Evolutionary conservation across 64 coral and sea anemone species (phyloP), one percentile per base, ranked within the genome.

Genomic region (Montipora cactus): DNA sequence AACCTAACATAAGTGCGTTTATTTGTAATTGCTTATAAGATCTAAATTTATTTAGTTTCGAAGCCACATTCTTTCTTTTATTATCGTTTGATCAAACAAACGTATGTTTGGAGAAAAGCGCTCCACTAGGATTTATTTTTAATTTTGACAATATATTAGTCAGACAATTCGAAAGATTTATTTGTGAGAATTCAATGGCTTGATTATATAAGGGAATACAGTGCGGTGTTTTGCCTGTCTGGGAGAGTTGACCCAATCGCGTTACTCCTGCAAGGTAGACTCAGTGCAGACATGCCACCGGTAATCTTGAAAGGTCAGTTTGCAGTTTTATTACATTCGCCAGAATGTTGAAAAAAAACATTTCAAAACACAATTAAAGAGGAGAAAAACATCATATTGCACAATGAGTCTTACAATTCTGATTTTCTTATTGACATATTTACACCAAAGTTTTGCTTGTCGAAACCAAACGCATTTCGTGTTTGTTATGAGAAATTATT

Each of bases 1-100:
- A 0, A 1, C 70, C 71, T 86, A 71, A 86, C 82, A 86, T 86
- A 72, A 69, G 47, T 22, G 16, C 46, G 47, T 21, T 86, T 67
- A 19, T 64, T 71, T 22, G 44, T 71, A 49, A 86, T 86, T 86
- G 18, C 59, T 46, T 71, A 5, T 18, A 13, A 49, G 62, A 50
- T 49, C 66, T 71, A 8, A 71, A 67, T 86, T 71, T 68, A 44
- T 49, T 78, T 19, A 19, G 3, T 48, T 50, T 50, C 45, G 5
- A 10, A 14, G 23, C 10, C 9, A 10, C 44, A 28, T 8, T 74
- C 74, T 44, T 46, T 1, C 3, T 8, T 45, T n/a, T 9, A 46
- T 11, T 76, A 14, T 44, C 1, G 9, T 12, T 14, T 46, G 44
- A 10, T 44, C 25, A 23, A 74, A 74, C 23, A 74, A 22, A 25